These are phyloP conservation scores for Drosophila nr. fundita DNA, from an alignment of 2,888 invertebrate species.

Conservation along the genomic window DNA sequence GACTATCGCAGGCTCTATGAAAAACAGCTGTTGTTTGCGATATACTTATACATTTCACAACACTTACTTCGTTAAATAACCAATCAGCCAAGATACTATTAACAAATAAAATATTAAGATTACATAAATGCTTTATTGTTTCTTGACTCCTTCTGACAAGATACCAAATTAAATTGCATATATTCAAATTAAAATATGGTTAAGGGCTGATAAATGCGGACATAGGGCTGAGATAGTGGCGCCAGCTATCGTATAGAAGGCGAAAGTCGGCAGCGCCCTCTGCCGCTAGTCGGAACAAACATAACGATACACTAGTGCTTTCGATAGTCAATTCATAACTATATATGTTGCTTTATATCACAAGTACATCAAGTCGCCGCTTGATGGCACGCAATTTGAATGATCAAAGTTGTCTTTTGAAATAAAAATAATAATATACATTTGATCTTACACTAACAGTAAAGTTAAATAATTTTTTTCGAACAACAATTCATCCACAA, in stretches of 20 bases:
- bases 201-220: neutral
- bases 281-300: neutral
- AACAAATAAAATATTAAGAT: neutral
- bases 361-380: neutral
- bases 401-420: neutral
- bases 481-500: neutral
- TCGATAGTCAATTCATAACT: neutral
- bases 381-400: neutral
- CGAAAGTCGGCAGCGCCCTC: neutral
- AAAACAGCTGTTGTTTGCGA: slow-evolving; percentile 35
- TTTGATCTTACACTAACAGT: neutral
- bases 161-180: neutral
- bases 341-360: neutral
- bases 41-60: neutral
- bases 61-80: neutral
- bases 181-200: neutral
- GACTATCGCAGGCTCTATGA: neutral
- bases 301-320: neutral
- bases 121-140: neutral
- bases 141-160: neutral
- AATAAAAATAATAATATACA: neutral
- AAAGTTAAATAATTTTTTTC: neutral
- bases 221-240: neutral
- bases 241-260: neutral
- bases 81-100: neutral